A percentile compares a stretch with the other conserved stretches of the same genome.
phyloP scores from a whole-genome alignment of 2,888 invertebrate species.

The Smittia sp. region DNA sequence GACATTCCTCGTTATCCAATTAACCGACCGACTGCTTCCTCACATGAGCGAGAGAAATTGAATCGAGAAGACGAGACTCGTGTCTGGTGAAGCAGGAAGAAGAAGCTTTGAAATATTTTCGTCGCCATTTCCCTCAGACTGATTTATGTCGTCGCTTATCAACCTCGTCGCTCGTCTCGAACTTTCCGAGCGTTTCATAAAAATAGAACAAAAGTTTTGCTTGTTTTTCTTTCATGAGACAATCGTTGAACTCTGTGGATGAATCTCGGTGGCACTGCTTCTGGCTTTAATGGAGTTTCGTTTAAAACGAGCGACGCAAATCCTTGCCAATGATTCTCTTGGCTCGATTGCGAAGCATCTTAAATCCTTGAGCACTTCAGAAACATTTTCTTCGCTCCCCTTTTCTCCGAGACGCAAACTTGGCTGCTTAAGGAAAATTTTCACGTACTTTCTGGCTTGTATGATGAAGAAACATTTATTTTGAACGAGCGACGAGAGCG shows the following conservation, averaged over 20 bases:
- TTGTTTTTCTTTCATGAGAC: neutral
- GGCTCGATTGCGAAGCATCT: neutral
- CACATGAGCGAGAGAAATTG: conserved; percentile 1
- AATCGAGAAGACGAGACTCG: conserved; percentile 10
- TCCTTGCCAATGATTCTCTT: neutral
- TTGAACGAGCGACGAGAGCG: neutral
- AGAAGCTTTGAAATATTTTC: conserved; percentile 7
- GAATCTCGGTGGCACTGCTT: neutral
- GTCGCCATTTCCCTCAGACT: conserved; percentile 41
- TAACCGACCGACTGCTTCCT: conserved; percentile 32
- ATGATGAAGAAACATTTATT: conserved; percentile 29
- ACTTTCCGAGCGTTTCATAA: neutral
- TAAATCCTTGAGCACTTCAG: conserved; percentile 13
- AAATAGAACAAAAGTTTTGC: neutral
- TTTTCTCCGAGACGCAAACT: neutral
- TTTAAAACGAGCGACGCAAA: neutral
- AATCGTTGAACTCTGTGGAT: conserved; percentile 1
- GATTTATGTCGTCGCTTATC: conserved; percentile 41
- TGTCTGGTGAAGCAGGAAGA: conserved; percentile 24
- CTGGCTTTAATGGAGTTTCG: neutral
- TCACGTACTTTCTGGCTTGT: conserved; percentile 37
- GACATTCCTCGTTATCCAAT: conserved; percentile 32
- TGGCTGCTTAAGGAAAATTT: conserved; percentile 35
- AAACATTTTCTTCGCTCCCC: conserved; percentile 5
- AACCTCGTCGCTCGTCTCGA: conserved; percentile 2